Evolutionary conservation across 2,797 vertebrate species (phyloP).

Genomic region (Enteromius argenteus): DNA sequence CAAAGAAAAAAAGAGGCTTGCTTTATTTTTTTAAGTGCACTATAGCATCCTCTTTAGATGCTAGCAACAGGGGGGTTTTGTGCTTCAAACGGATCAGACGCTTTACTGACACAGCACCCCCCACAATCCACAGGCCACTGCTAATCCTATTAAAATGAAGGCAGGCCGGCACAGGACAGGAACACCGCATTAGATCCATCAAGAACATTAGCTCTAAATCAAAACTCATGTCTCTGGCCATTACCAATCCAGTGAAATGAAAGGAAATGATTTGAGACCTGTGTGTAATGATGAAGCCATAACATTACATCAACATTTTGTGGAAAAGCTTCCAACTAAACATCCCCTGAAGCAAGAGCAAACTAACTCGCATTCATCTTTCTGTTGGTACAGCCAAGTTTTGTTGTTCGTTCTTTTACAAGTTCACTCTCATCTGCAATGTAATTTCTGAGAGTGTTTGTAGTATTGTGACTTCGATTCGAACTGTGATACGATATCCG

Average conservation of each 20-base stretch:
- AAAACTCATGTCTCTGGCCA: conserved; percentile 78
- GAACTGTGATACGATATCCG: background rate
- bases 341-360: conserved; percentile 24
- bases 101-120: conserved; percentile 70
- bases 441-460: background rate
- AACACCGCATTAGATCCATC: conserved; percentile 76
- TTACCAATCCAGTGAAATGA: conserved; percentile 70
- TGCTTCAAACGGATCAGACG: conserved; percentile 73
- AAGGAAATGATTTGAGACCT: conserved; percentile 72
- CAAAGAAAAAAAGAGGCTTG: conserved; percentile 37
- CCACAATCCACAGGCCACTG: conserved; percentile 69
- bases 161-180: conserved; percentile 72
- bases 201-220: conserved; percentile 77
- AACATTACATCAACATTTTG: conserved; percentile 55
- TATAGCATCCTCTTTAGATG: conserved; percentile 70
- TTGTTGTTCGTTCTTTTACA: conserved; percentile 11
- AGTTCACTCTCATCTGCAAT: background rate
- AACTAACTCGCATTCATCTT: conserved; percentile 29
- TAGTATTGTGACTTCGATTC: background rate
- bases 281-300: conserved; percentile 60
- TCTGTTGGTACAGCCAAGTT: conserved; percentile 34
- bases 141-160: conserved; percentile 84
- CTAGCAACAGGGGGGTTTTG: conserved; percentile 69
- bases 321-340: conserved; percentile 39
- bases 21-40: conserved; percentile 64